A percentile compares a stretch with the other conserved stretches of the same genome.
These are phyloP conservation scores for Meloidogyne exigua DNA, from an alignment of 1,140 invertebrate species.

Conservation along the genomic window DNA sequence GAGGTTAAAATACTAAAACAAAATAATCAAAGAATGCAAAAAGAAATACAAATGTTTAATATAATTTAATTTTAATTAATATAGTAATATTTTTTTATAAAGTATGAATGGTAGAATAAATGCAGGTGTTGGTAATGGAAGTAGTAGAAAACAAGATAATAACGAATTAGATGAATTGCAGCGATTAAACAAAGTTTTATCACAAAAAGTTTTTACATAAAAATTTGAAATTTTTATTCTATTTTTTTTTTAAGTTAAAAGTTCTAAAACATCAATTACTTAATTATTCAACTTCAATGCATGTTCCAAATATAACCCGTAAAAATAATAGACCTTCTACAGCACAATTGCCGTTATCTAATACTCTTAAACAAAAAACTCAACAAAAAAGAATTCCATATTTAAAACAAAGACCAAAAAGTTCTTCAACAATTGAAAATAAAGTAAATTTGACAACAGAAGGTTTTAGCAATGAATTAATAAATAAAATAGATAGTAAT, in stretches of 20 bases:
- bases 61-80: background rate
- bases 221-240: background rate
- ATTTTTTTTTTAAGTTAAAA: slow-evolving; percentile 12
- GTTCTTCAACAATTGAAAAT: slow-evolving; percentile 2
- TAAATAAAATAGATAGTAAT: background rate
- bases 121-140: background rate
- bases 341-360: background rate
- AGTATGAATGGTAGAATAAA: slow-evolving; percentile 19
- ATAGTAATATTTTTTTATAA: background rate
- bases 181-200: slow-evolving; percentile 21
- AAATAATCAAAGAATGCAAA: slow-evolving; percentile 32
- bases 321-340: background rate
- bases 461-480: background rate
- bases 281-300: slow-evolving; percentile 14
- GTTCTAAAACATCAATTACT: slow-evolving; percentile 27
- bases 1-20: slow-evolving; percentile 23
- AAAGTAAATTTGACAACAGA: background rate
- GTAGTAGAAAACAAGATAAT: background rate
- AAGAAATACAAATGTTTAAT: slow-evolving; percentile 33
- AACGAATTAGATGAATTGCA: slow-evolving; percentile 21
- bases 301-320: background rate
- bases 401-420: background rate
- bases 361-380: background rate
- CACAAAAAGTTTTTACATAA: slow-evolving; percentile 18
- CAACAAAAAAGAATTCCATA: background rate